These are phyloP conservation scores for Micropterix aruncella DNA, from an alignment of 2,888 invertebrate genomes.

Conservation along the genomic window DNA sequence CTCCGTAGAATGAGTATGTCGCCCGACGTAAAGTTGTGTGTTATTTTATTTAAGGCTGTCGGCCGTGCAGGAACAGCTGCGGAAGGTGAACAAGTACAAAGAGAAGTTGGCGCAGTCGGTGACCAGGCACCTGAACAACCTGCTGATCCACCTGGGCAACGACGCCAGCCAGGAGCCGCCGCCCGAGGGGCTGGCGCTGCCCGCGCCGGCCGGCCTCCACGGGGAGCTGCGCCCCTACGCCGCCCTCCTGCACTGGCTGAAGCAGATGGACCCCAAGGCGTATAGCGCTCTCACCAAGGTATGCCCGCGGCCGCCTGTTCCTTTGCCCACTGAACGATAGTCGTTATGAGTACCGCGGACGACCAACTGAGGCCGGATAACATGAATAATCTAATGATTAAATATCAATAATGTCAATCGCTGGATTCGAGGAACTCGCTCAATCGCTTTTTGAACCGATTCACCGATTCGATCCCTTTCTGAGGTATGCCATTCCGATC, in stretches of 20 bases:
- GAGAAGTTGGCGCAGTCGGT: constrained; percentile 71
- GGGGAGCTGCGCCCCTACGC: constrained; percentile 76
- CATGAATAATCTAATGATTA: no score
- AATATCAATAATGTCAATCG: no score
- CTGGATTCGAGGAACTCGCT: no score
- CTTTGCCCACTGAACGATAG: no score
- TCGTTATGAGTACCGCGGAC: no score
- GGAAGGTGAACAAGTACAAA: constrained; percentile 62
- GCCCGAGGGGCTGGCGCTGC: constrained; percentile 40
- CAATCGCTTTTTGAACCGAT: no score
- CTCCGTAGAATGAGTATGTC: no score
- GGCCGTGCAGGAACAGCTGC: constrained; percentile 70
- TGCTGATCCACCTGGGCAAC: constrained; percentile 83
- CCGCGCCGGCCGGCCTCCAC: constrained; percentile 69
- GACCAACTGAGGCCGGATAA: no score
- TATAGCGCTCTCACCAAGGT: constrained; percentile 68
- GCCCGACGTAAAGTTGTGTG: constrained; percentile 12
- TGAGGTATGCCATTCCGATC: no score
- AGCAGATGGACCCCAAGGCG: constrained; percentile 71
- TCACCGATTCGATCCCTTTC: no score
- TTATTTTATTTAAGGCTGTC: constrained; percentile 25
- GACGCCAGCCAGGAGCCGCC: constrained; percentile 23
- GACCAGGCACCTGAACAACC: constrained; percentile 83
- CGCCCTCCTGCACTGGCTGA: constrained; percentile 85
- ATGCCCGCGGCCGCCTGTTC: no score